A percentile compares a stretch with the other conserved stretches of the same genome.
phyloP scores from a whole-genome alignment of 2,797 vertebrate genomes.

The Chloroceryle inda region DNA sequence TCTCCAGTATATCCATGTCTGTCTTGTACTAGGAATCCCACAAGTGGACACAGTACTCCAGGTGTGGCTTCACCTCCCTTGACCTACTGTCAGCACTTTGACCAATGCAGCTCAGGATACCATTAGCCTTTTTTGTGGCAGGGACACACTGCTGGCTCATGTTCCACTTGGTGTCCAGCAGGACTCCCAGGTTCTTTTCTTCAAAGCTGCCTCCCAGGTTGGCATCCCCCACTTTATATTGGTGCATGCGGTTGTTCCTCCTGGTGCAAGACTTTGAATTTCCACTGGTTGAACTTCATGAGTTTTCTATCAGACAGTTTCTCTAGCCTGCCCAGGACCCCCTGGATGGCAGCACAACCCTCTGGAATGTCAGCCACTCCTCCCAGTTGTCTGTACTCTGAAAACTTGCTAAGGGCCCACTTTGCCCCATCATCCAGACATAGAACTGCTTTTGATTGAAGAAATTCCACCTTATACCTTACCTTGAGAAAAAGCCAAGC shows the following conservation, averaged over 20 bases:
- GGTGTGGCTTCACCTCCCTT: not conserved
- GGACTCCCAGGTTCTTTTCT: not conserved
- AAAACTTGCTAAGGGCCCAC: not conserved
- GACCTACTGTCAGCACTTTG: not conserved
- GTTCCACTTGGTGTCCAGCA: not conserved
- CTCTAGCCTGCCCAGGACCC: not conserved
- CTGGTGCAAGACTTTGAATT: not conserved
- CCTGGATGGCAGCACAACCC: not conserved
- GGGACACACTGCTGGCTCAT: not conserved
- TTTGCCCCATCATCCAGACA: not conserved
- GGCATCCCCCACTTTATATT: accelerated
- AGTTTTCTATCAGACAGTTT: not conserved
- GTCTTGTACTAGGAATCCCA: not conserved
- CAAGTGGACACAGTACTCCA: accelerated
- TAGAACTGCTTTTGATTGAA: not conserved
- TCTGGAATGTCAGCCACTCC: not conserved
- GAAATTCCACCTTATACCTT: not conserved
- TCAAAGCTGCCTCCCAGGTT: not conserved
- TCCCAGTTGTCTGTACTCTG: not conserved
- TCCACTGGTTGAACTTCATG: not conserved
- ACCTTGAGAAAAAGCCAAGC: not conserved
- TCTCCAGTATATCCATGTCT: not conserved
- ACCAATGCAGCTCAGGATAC: not conserved
- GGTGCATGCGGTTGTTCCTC: not conserved
- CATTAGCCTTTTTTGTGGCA: not conserved